Evolutionary conservation across 2,888 invertebrate species (phyloP).

Genomic region (Exephanes ischioxanthus): DNA sequence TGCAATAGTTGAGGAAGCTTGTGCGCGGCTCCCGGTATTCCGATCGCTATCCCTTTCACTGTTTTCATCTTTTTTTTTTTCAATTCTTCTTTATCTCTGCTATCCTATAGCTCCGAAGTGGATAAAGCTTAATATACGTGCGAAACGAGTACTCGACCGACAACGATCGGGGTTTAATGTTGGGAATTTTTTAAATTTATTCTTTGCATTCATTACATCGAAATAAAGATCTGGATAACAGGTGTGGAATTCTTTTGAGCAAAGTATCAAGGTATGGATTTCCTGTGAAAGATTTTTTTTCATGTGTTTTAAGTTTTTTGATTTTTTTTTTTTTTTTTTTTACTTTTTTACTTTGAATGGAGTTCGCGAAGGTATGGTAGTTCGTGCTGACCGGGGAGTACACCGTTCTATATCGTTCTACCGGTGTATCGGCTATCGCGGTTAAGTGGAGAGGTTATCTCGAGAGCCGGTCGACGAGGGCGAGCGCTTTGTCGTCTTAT

Average conservation of each 20-base stretch:
- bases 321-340: not conserved
- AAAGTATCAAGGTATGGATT: not conserved
- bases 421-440: conserved; percentile 53
- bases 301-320: not conserved
- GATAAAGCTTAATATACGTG: conserved; percentile 17
- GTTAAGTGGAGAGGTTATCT: conserved; percentile 71
- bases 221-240: conserved; percentile 23
- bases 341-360: not conserved
- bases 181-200: not conserved
- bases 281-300: not conserved
- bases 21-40: conserved; percentile 33
- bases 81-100: not conserved
- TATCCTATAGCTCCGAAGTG: not conserved
- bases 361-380: not conserved
- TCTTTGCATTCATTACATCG: not conserved
- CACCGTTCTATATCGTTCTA: conserved; percentile 12
- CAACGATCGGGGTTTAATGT: conserved; percentile 26
- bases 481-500: conserved; percentile 72
- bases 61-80: conserved; percentile 16
- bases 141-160: conserved; percentile 32
- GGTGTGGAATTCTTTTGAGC: conserved; percentile 10
- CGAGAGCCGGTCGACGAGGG: conserved; percentile 61
- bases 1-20: conserved; percentile 38
- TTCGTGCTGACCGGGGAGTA: conserved; percentile 5
- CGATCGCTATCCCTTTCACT: conserved; percentile 58